Percentiles rank a stretch among this genome's conserved stretches.
phyloP scores from a whole-genome alignment of 2,797 vertebrate species.

The Notamacropus eugenii region DNA sequence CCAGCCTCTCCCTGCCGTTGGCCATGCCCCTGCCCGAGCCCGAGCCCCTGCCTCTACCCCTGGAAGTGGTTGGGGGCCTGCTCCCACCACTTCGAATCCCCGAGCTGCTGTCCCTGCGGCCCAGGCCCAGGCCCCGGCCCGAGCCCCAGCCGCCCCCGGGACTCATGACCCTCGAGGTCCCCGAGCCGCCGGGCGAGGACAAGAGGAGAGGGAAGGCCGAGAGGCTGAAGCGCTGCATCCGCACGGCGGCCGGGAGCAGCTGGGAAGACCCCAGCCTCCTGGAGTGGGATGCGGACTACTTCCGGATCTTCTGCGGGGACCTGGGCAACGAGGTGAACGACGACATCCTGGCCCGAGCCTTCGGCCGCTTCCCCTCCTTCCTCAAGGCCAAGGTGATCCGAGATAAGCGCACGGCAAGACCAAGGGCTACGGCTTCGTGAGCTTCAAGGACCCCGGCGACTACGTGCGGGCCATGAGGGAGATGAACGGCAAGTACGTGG shows the following conservation, averaged over 20 bases:
- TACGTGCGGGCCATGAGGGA: constrained; percentile 95
- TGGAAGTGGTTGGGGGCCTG: constrained; percentile 80
- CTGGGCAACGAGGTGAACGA: constrained; percentile 95
- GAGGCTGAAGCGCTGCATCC: constrained; percentile 92
- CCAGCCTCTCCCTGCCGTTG: constrained; percentile 79
- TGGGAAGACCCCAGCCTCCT: constrained; percentile 94
- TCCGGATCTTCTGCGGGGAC: constrained; percentile 95
- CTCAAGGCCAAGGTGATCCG: constrained; percentile 95
- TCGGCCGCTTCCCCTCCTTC: constrained; percentile 94
- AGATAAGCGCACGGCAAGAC: constrained; percentile 94
- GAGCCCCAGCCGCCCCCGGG: constrained; percentile 78
- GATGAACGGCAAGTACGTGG: constrained; percentile 96
- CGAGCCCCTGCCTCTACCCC: constrained; percentile 85
- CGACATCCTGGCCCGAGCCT: constrained; percentile 93
- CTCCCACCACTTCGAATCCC: constrained; percentile 76
- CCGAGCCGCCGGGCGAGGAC: constrained; percentile 84
- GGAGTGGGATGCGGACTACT: constrained; percentile 94
- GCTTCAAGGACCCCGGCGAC: constrained; percentile 96
- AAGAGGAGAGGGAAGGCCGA: constrained; percentile 86
- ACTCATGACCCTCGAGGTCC: constrained; percentile 78
- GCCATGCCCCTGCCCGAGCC: constrained; percentile 84
- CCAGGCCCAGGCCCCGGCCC: constrained; percentile 70
- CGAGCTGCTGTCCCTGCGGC: constrained; percentile 77
- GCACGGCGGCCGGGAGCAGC: constrained; percentile 91
- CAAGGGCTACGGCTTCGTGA: constrained; percentile 95